These are phyloP conservation scores for Nycticryphes semicollaris DNA, from an alignment of 2,113 vertebrate genomes.

Conservation along the genomic window DNA sequence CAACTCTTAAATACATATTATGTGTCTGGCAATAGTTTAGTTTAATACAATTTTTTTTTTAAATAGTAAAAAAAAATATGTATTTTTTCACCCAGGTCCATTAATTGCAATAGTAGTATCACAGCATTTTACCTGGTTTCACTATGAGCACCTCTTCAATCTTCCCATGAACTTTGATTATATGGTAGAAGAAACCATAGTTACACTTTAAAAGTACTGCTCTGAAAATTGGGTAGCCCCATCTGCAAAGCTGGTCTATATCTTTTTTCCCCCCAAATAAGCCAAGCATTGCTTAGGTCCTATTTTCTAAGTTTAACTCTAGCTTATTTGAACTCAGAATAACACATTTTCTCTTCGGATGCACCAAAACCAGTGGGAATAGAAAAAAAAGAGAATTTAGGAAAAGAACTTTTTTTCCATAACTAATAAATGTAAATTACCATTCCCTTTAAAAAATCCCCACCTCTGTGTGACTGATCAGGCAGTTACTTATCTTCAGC, in stretches of 20 bases:
- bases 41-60: background rate
- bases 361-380: background rate
- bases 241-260: background rate
- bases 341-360: background rate
- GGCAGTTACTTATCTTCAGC: accelerated
- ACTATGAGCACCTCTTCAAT: background rate
- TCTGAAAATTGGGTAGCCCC: background rate
- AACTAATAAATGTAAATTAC: background rate
- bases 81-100: background rate
- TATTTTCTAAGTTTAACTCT: background rate
- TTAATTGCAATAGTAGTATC: background rate
- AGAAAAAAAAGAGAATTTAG: background rate
- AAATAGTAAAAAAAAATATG: background rate
- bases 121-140: background rate
- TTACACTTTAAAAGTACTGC: background rate
- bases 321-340: background rate
- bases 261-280: background rate
- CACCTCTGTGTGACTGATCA: background rate
- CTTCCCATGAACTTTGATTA: background rate
- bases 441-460: background rate
- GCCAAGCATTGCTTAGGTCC: background rate
- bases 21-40: background rate
- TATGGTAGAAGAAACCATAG: background rate
- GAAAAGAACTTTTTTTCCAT: background rate
- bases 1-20: background rate